Evolutionary conservation across 1,140 invertebrate species (phyloP), one percentile per base, ranked within the genome.

Genomic region (Ctenoplectra terminalis): DNA sequence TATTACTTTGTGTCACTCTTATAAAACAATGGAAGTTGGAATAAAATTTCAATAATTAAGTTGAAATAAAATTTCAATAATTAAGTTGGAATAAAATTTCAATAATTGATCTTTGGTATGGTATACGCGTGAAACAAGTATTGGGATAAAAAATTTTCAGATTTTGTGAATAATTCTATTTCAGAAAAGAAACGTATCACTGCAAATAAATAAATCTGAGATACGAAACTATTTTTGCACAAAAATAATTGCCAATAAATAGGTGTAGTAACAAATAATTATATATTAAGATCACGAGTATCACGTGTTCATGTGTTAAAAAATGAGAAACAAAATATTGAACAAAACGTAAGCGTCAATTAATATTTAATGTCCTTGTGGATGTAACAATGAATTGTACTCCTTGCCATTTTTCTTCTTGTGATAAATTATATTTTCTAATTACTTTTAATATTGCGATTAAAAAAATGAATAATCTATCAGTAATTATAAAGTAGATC

Each of bases 371-470:
- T 34, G 56, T 72, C 69, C 46, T 79, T 72, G 69, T 58, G 40
- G 40, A 69, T 70, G 20, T 72, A 72, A 72, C 58, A 72, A 71
- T 29, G 11, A 52, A 61, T 23, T 72, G 46, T 63, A 43, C 7
- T 72, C 13, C 34, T 52, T 79, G 77, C 3, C 72, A 79, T 63
- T 48, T 79, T 52, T 63, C 34, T 50, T 70, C 9, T 37, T 2
- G 2, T 6, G 5, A 17, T 40, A 9, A 26, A 52, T 50, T 64
- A 52, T n/a, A 7, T 37, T 20, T 48, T 40, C 34, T 34, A 29
- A 17, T 46, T 26, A 11, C 20, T 17, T 31, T 58, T 17, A 3
- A 31, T 17, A 26, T 26, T 29, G 3, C 26, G n/a, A n/a, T 48
- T 43, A 13, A 63, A 20, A 40, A 26, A 69, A 46, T 1, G 37